Evolutionary conservation across 2,888 invertebrate genomes (phyloP).

Genomic region (Phyllotreta striolata): DNA sequence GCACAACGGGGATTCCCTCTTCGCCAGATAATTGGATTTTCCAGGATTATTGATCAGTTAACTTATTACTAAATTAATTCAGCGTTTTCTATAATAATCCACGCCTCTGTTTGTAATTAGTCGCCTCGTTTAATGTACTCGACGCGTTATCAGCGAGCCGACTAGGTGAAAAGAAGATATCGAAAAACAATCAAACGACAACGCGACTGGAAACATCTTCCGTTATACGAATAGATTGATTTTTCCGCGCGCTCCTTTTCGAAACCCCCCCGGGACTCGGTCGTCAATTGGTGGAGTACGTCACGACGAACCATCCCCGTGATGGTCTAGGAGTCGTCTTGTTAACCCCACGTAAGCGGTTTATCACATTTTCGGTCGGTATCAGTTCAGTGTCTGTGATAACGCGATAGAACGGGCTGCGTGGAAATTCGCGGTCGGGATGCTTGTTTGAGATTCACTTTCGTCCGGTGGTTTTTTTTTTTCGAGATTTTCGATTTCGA

Average conservation of each 20-base stretch:
- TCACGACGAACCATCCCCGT: slow-evolving; percentile 28
- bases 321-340: slow-evolving; percentile 23
- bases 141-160: slow-evolving; percentile 18
- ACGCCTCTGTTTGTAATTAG: slow-evolving; percentile 18
- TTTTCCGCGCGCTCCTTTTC: slow-evolving; percentile 19
- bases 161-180: slow-evolving; percentile 24
- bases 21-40: too few species aligned
- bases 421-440: neutral
- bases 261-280: slow-evolving; percentile 17
- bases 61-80: too few species aligned
- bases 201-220: slow-evolving; percentile 15
- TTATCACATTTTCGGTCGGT: slow-evolving; percentile 28
- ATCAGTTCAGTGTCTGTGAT: slow-evolving; percentile 31
- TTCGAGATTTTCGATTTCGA: neutral
- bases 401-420: slow-evolving; percentile 16
- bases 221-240: slow-evolving; percentile 20
- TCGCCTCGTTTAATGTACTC: slow-evolving; percentile 5
- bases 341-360: slow-evolving; percentile 33
- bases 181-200: slow-evolving; percentile 23
- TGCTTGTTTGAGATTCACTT: slow-evolving; percentile 7
- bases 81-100: too few species aligned
- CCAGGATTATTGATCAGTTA: too few species aligned
- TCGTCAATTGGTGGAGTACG: slow-evolving; percentile 22
- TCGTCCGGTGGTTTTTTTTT: too few species aligned
- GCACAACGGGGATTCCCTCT: too few species aligned